These are phyloP conservation scores for Emys orbicularis DNA, from an alignment of 2,797 vertebrate genomes.

Conservation along the genomic window DNA sequence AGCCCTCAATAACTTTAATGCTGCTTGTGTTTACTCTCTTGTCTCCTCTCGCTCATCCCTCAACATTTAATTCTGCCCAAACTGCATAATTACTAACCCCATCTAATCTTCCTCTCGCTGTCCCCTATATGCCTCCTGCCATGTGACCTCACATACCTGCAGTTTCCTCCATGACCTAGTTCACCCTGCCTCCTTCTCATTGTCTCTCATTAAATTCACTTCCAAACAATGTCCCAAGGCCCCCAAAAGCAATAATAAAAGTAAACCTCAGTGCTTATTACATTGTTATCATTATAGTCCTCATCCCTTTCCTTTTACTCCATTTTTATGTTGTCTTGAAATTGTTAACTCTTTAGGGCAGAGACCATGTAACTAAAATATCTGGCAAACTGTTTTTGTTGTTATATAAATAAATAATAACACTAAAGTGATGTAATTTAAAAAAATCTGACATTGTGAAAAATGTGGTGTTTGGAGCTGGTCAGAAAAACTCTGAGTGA, in stretches of 20 bases:
- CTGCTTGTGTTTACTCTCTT: background rate
- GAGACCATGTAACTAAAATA: background rate
- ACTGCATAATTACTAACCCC: background rate
- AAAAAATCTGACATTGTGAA: background rate
- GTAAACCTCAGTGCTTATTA: background rate
- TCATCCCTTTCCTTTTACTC: background rate
- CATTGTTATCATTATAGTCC: background rate
- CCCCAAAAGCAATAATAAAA: background rate
- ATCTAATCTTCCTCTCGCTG: background rate
- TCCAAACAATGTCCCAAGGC: background rate
- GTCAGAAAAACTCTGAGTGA: background rate
- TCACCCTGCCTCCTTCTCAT: background rate
- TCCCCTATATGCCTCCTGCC: background rate
- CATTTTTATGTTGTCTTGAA: background rate
- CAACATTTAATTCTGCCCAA: background rate
- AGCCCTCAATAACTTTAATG: background rate
- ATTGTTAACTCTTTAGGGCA: background rate
- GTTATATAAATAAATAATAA: background rate
- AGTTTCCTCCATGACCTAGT: background rate
- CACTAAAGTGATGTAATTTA: background rate
- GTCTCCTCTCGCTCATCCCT: background rate
- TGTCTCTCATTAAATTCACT: background rate
- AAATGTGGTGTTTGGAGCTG: background rate
- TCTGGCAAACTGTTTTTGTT: background rate
- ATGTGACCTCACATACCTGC: background rate